phyloP scores from a whole-genome alignment of 2,888 invertebrate species.

The Masnerella sp. region DNA sequence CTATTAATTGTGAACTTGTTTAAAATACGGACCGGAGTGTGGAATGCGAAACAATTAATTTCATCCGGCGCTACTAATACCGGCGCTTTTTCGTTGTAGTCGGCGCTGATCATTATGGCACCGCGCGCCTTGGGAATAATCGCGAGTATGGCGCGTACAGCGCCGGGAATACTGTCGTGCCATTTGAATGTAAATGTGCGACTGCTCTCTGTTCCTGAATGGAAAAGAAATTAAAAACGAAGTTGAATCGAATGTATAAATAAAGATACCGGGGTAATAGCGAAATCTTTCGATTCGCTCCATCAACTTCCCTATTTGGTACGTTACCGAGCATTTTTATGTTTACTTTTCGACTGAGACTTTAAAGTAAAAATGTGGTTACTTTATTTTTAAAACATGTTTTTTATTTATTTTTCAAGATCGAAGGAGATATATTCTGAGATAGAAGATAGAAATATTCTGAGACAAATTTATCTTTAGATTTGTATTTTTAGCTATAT shows the following conservation, averaged over 20 bases:
- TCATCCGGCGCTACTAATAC: slow-evolving; percentile 42
- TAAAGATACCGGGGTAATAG: background rate
- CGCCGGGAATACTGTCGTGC: slow-evolving; percentile 4
- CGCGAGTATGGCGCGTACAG: slow-evolving; percentile 14
- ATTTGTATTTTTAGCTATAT: too few species aligned
- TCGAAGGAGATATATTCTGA: too few species aligned
- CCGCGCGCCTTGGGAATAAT: slow-evolving; percentile 47
- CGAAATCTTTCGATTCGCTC: background rate
- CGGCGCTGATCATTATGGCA: slow-evolving; percentile 43
- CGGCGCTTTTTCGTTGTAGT: slow-evolving; percentile 35
- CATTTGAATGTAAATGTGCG: slow-evolving; percentile 31
- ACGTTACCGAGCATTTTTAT: too few species aligned
- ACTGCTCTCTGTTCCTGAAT: background rate
- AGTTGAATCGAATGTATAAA: slow-evolving; percentile 1
- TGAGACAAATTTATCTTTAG: too few species aligned
- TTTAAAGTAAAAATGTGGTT: too few species aligned
- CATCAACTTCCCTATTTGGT: background rate
- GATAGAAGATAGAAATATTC: too few species aligned
- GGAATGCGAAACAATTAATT: slow-evolving; percentile 49
- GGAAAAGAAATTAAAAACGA: slow-evolving; percentile 2
- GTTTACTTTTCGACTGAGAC: too few species aligned
- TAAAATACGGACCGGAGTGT: slow-evolving; percentile 37
- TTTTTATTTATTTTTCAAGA: too few species aligned
- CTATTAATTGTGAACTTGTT: slow-evolving; percentile 39
- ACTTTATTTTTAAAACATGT: too few species aligned